Evolutionary conservation across 2,113 vertebrate species (phyloP).

Genomic region (Naja naja): DNA sequence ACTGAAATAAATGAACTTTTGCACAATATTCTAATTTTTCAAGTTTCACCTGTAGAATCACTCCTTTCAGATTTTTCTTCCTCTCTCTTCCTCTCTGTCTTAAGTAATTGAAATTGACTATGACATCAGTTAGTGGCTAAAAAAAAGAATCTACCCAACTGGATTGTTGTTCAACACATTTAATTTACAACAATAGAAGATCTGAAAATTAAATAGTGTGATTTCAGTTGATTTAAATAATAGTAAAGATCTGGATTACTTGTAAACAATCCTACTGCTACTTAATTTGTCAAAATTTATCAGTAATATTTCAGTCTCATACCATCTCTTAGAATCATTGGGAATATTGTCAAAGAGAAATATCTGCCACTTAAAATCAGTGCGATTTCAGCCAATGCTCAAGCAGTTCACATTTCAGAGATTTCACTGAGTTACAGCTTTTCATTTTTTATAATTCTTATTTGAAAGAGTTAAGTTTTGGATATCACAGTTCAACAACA

Average conservation of each 20-base stretch:
- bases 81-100: slow-evolving; percentile 48
- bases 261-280: slow-evolving; percentile 74
- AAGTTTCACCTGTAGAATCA: too few relatives aligned
- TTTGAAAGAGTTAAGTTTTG: background rate
- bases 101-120: slow-evolving; percentile 77
- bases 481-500: background rate
- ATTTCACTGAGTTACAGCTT: background rate
- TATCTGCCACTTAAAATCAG: slow-evolving; percentile 41
- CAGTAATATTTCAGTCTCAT: slow-evolving; percentile 68
- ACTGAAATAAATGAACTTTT: too few relatives aligned
- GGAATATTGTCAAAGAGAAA: slow-evolving; percentile 40
- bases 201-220: slow-evolving; percentile 74
- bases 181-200: slow-evolving; percentile 75
- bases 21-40: too few relatives aligned
- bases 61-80: slow-evolving; percentile 51
- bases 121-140: slow-evolving; percentile 77
- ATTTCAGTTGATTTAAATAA: slow-evolving; percentile 74
- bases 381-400: slow-evolving; percentile 43
- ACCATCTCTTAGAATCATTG: slow-evolving; percentile 64
- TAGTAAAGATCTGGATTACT: slow-evolving; percentile 70
- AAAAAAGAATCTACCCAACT: slow-evolving; percentile 69
- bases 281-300: slow-evolving; percentile 78
- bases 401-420: background rate
- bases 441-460: background rate
- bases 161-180: slow-evolving; percentile 65